phyloP scores from a whole-genome alignment of 2,113 vertebrate species.

The Pristiophorus japonicus region DNA sequence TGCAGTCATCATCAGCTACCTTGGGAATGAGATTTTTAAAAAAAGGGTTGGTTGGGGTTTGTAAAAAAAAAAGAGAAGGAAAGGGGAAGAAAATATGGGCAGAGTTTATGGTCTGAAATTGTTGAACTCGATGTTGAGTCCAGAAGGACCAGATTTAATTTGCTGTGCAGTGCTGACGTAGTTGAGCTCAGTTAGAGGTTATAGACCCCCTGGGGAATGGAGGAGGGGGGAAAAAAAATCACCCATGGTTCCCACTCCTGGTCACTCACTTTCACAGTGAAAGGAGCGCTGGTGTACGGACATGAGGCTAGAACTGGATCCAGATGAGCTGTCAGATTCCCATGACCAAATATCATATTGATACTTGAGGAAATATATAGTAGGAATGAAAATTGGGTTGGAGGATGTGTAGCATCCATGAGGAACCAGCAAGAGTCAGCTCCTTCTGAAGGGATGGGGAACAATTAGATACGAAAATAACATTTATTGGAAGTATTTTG shows the following conservation, averaged over 20 bases:
- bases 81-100: no score
- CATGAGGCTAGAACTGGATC: not conserved
- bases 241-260: not conserved
- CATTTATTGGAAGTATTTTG: not conserved
- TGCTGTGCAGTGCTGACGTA: not conserved
- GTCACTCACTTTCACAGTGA: not conserved
- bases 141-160: not conserved
- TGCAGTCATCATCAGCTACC: no score
- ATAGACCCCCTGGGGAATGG: not conserved
- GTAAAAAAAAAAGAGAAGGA: no score
- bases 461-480: not conserved
- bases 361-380: not conserved
- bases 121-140: no score
- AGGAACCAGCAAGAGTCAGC: not conserved
- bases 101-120: no score
- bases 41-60: no score
- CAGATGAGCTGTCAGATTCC: no score
- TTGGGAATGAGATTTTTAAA: no score
- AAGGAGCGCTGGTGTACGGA: not conserved
- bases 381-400: not conserved
- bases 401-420: not conserved
- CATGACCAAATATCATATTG: not conserved
- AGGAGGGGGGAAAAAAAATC: not conserved
- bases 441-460: not conserved
- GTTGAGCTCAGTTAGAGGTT: not conserved